phyloP scores from a whole-genome alignment of 2,888 invertebrate species.

The Scrobipalpa atriplicella region DNA sequence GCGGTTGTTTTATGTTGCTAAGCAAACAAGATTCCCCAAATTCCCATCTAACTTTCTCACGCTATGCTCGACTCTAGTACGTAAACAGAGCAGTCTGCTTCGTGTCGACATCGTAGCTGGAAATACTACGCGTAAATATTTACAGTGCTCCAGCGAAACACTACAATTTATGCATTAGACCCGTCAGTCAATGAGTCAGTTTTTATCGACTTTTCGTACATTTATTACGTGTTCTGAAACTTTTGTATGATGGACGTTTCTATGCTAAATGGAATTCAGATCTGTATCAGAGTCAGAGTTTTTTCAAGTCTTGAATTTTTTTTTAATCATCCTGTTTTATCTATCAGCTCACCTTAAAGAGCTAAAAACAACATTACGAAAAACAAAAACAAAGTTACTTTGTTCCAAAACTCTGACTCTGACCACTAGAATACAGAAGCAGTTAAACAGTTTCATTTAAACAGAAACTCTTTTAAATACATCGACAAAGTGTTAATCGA shows the following conservation, averaged over 20 bases:
- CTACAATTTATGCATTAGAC: conserved; percentile 25
- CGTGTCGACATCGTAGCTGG: conserved; percentile 49
- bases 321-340: too few species aligned
- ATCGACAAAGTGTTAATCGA: background rate
- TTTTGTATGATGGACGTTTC: background rate
- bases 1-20: conserved; percentile 57
- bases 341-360: too few species aligned
- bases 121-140: conserved; percentile 43
- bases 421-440: background rate
- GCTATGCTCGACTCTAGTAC: conserved; percentile 50
- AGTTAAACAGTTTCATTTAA: background rate
- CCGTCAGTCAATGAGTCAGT: conserved; percentile 12
- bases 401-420: background rate
- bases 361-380: too few species aligned
- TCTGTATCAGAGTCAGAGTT: too few species aligned
- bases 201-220: background rate
- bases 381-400: too few species aligned
- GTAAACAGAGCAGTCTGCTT: conserved; percentile 50
- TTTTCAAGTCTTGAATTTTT: too few species aligned
- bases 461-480: background rate
- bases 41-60: conserved; percentile 69
- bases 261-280: too few species aligned
- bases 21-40: conserved; percentile 59
- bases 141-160: conserved; percentile 32
- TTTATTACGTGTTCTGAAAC: background rate